Percentiles rank a stretch among this genome's conserved stretches.
Conservation (phyloP, 2,888 invertebrate genomes). For the Biston stratarius region DNA sequence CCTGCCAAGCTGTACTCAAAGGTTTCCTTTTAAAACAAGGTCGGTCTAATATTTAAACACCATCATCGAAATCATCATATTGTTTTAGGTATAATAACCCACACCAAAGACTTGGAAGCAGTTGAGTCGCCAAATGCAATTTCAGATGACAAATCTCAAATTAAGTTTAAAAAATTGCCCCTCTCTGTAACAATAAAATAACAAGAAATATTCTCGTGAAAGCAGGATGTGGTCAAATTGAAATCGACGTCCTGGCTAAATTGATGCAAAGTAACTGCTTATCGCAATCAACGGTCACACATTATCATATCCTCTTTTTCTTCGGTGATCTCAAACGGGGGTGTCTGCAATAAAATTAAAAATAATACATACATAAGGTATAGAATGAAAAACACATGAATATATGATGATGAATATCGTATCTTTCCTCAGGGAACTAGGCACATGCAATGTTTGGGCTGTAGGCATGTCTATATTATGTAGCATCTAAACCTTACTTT, state of each 20-base stretch:
- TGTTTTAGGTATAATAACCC: neutral
- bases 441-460: neutral
- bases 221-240: slow-evolving; percentile 84
- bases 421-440: neutral
- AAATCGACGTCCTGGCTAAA: slow-evolving; percentile 79
- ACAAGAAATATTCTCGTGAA: slow-evolving; percentile 72
- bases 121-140: slow-evolving; percentile 1
- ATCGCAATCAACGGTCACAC: slow-evolving; percentile 78
- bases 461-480: neutral
- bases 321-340: slow-evolving; percentile 55
- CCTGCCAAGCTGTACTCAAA: too few species aligned
- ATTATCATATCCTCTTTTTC: slow-evolving; percentile 77
- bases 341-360: slow-evolving; percentile 33
- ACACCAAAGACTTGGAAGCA: slow-evolving; percentile 3
- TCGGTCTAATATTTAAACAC: too few species aligned
- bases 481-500: neutral
- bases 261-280: slow-evolving; percentile 79
- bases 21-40: too few species aligned
- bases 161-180: slow-evolving; percentile 50
- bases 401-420: neutral
- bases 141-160: slow-evolving; percentile 18
- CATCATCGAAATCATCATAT: too few species aligned
- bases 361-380: neutral
- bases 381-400: too few species aligned
- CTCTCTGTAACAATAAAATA: slow-evolving; percentile 57